Evolutionary conservation across 2,113 vertebrate species (phyloP).

Genomic region (Cyprinodon variegatus): DNA sequence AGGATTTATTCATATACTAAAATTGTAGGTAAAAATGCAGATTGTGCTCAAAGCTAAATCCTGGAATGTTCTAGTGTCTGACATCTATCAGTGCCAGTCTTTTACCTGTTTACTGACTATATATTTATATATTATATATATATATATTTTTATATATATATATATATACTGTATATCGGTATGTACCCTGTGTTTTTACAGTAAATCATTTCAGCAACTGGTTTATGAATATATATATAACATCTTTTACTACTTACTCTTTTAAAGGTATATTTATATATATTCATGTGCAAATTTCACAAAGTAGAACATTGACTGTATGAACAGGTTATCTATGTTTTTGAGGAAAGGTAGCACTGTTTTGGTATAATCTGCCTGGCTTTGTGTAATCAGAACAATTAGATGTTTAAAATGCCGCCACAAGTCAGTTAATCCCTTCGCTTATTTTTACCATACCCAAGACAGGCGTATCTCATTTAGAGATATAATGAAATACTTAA

Average conservation of each 20-base stretch:
- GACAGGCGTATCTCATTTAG: neutral
- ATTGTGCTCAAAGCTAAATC: conserved; percentile 62
- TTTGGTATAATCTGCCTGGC: conserved; percentile 53
- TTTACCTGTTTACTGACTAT: conserved; percentile 27
- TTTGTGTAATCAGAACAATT: conserved; percentile 46
- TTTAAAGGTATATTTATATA: conserved; percentile 49
- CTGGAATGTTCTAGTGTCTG: conserved; percentile 66
- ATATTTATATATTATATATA: neutral
- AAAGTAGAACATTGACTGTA: conserved; percentile 24
- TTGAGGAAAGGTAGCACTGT: conserved; percentile 46
- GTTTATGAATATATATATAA: conserved; percentile 37
- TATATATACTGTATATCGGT: conserved; percentile 3
- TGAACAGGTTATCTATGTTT: conserved; percentile 29
- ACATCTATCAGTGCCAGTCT: conserved; percentile 30
- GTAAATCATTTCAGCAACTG: conserved; percentile 27
- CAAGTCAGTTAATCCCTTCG: neutral
- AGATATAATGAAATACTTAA: neutral
- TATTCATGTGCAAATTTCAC: conserved; percentile 47
- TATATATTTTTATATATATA: no score
- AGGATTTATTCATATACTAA: conserved; percentile 23
- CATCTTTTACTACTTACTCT: conserved; percentile 19
- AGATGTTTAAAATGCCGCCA: conserved; percentile 18
- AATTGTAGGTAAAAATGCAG: conserved; percentile 20
- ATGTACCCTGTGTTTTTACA: conserved; percentile 65
- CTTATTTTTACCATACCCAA: neutral